A percentile compares a stretch with the other conserved stretches of the same genome.
phyloP scores from a whole-genome alignment of 2,113 vertebrate genomes.

The Cyprinodon brontotheroides region DNA sequence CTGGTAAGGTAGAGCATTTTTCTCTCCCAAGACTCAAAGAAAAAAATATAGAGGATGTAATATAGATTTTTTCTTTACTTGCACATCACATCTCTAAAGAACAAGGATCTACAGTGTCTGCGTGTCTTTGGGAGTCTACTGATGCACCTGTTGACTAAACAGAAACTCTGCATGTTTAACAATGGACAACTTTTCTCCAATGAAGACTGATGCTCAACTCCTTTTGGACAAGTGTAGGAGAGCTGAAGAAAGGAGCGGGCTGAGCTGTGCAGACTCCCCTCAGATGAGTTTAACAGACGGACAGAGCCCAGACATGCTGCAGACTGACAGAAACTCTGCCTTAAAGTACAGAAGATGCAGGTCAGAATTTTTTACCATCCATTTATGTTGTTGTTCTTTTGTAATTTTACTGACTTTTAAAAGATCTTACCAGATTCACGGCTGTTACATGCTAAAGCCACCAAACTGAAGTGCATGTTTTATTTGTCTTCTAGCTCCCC shows the following conservation, averaged over 20 bases:
- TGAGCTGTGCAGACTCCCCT: slow-evolving; percentile 67
- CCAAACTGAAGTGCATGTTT: background rate
- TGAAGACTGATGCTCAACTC: slow-evolving; percentile 82
- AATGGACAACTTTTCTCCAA: slow-evolving; percentile 86
- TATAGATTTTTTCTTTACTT: slow-evolving; percentile 1
- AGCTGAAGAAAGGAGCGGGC: slow-evolving; percentile 74
- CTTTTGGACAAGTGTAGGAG: slow-evolving; percentile 76
- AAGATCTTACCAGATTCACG: background rate
- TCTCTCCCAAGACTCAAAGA: background rate
- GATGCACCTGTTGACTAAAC: slow-evolving; percentile 64
- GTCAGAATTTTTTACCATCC: slow-evolving; percentile 70
- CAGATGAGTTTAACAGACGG: slow-evolving; percentile 52
- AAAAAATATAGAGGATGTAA: slow-evolving; percentile 6
- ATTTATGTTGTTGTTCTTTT: background rate
- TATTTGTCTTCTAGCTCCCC: slow-evolving; percentile 35
- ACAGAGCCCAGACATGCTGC: slow-evolving; percentile 77
- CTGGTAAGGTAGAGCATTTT: too few species aligned
- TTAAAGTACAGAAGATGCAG: slow-evolving; percentile 85
- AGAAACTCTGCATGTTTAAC: slow-evolving; percentile 15
- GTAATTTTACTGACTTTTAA: background rate
- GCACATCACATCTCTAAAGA: slow-evolving; percentile 3
- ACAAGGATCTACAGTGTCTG: slow-evolving; percentile 47
- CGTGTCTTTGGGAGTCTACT: slow-evolving; percentile 36
- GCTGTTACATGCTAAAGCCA: background rate
- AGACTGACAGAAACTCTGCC: slow-evolving; percentile 76